Percentiles rank a stretch among this genome's conserved stretches.
phyloP scores from a whole-genome alignment of 1,140 invertebrate genomes.

The Drosophila ercepeae region DNA sequence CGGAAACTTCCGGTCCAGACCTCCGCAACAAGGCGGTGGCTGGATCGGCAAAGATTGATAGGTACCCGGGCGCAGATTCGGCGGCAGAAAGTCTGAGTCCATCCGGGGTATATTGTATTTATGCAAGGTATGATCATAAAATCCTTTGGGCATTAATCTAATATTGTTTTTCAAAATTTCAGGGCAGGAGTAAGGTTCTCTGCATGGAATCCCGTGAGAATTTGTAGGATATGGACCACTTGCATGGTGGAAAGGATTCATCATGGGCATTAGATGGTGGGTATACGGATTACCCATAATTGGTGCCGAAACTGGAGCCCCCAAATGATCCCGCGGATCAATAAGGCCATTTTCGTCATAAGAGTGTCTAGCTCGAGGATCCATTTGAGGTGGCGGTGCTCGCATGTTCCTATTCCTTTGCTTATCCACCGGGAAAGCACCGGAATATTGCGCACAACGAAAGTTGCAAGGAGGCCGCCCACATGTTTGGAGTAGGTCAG shows the following conservation, averaged over 20 bases:
- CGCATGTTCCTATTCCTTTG: neutral
- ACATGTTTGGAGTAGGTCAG: constrained; percentile 5
- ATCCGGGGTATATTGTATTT: constrained; percentile 41
- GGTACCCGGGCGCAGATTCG: neutral
- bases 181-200: neutral
- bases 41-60: no score
- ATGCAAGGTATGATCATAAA: constrained; percentile 41
- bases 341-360: neutral
- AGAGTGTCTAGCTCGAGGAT: neutral
- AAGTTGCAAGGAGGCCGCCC: constrained; percentile 2
- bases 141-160: neutral
- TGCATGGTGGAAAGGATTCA: neutral
- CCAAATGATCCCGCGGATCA: constrained; percentile 2
- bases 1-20: neutral
- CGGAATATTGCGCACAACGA: neutral
- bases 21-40: neutral
- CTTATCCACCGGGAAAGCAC: neutral
- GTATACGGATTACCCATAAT: neutral
- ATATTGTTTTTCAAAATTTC: neutral
- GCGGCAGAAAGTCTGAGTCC: constrained; percentile 25
- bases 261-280: neutral
- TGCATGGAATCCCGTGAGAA: neutral
- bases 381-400: neutral
- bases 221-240: neutral
- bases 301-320: neutral